Percentiles rank a stretch among this genome's conserved stretches.
phyloP scores from a whole-genome alignment of 2,888 invertebrate genomes.

The Scaptomyza caliginosa region DNA sequence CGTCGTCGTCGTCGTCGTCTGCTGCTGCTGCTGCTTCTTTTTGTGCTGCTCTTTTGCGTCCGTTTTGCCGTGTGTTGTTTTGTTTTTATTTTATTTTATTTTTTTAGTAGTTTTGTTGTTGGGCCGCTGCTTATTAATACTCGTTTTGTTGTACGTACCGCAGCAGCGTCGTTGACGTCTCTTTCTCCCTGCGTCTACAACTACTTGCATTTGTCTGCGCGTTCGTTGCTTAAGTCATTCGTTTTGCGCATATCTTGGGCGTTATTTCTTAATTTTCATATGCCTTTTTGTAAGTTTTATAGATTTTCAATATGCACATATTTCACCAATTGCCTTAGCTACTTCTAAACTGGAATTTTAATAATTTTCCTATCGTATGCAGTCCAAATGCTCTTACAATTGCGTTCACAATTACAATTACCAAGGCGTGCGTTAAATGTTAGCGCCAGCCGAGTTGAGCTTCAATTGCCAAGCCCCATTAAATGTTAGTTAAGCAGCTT shows the following conservation, averaged over 20 bases:
- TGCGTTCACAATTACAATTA: conserved; percentile 47
- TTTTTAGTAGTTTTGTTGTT: conserved; percentile 14
- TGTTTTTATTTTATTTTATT: conserved; percentile 45
- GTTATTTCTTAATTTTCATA: conserved; percentile 26
- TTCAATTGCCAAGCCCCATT: conserved; percentile 50
- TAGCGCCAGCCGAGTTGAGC: conserved; percentile 64
- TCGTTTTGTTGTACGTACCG: conserved; percentile 66
- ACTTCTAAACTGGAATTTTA: conserved; percentile 10
- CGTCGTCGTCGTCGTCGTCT: conserved; percentile 67
- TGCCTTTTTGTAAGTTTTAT: conserved; percentile 34
- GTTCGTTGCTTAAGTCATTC: conserved; percentile 75
- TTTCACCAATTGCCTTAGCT: conserved; percentile 21
- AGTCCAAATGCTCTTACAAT: conserved; percentile 9
- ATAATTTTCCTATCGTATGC: conserved; percentile 28
- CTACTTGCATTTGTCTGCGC: conserved; percentile 47
- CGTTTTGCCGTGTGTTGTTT: conserved; percentile 69
- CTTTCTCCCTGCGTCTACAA: not conserved
- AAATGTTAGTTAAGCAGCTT: conserved; percentile 71
- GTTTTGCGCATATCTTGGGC: conserved; percentile 53
- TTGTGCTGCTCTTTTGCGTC: conserved; percentile 70
- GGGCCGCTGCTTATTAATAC: conserved; percentile 76
- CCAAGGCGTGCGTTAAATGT: conserved; percentile 56
- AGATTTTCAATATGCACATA: conserved; percentile 24
- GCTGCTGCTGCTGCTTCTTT: conserved; percentile 60
- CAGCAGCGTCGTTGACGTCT: conserved; percentile 37